Evolutionary conservation across 2,888 invertebrate genomes (phyloP), one percentile per base, ranked within the genome.

Genomic region (Phania funesta): DNA sequence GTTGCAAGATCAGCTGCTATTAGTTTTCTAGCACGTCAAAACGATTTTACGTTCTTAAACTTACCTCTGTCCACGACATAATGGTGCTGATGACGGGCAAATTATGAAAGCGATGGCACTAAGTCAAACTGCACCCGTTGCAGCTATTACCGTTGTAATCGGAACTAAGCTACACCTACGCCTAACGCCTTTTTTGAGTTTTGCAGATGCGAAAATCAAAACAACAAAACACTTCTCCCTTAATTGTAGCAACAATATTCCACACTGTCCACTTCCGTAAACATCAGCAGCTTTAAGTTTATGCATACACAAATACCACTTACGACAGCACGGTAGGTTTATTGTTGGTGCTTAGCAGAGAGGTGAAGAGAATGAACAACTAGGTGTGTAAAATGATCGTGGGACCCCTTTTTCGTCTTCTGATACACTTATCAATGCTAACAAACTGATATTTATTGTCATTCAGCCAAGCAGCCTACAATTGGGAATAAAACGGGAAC

Each of bases 11-110:
- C 75, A 67, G 29, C 75, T 58, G 46, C 32, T 50, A 2, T 13
- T 20, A 38, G 9, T 35, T 41, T 62, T 73, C 20, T 48, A 32
- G 3, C n/a, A 20, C 26, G 16, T 20, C 16, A 70, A 18, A 13
- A 32, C 8, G 3, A 24, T 22, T 5, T 2, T 7, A 7, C 26
- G 1, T 52, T 6, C n/a, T n/a, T 52, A 18, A 58, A 84, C 85
- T 84, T 48, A 85, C 85, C 83, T 85, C 85, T 79, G 85, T 85
- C 85, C 84, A 85, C 80, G 85, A 84, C 85, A 85, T 85, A 44
- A 54, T 83, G 73, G 26, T 48, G 35, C 18, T 65, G 26, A 8
- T 58, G 50, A 16, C 18, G 38, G 64, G 58, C 64, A 78, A 77
- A 22, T 56, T 20, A 58, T 73, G 38, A 35, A 73, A 64, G 73